Conservation (phyloP, 37 sponge, comb jelly and placozoan genomes). For the Lycopodina hypogea region DNA sequence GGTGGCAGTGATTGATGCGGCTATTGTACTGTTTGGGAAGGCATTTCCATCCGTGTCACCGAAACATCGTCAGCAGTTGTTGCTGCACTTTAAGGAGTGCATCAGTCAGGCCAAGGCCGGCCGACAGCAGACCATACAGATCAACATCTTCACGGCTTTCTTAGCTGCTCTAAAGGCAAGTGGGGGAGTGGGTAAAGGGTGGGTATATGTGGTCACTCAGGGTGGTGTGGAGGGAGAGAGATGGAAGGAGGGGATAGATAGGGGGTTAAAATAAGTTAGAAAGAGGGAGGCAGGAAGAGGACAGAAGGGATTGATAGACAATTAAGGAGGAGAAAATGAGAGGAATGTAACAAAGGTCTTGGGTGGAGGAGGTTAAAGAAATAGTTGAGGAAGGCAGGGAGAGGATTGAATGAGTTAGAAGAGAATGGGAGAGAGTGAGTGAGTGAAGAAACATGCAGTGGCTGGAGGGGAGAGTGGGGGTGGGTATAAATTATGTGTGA, state of each 20-base stretch:
- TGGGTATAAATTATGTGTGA: too few relatives aligned
- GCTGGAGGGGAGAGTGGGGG: too few relatives aligned
- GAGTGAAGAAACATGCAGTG: too few relatives aligned
- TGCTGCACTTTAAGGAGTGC: slow-evolving; percentile 84
- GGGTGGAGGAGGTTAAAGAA: too few relatives aligned
- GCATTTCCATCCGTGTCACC: slow-evolving; percentile 83
- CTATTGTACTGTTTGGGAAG: slow-evolving; percentile 90
- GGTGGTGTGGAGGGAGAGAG: not conserved
- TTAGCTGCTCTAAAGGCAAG: slow-evolving; percentile 86
- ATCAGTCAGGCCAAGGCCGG: slow-evolving; percentile 80
- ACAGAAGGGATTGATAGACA: not conserved
- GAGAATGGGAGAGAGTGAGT: too few relatives aligned
- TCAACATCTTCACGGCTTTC: slow-evolving; percentile 93
- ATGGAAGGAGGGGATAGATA: not conserved
- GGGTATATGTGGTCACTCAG: not conserved
- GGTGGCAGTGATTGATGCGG: slow-evolving; percentile 89
- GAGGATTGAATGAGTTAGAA: too few relatives aligned
- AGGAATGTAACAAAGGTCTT: not conserved
- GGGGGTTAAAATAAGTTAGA: not conserved
- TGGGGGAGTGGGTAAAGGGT: not conserved
- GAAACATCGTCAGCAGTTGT: slow-evolving; percentile 91
- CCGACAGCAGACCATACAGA: slow-evolving; percentile 82
- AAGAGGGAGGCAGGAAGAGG: not conserved
- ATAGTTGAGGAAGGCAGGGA: too few relatives aligned
- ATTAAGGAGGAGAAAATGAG: not conserved